Base-by-base conservation (phyloP, 2,888 invertebrate species). In the Oasisia sp. region DNA sequence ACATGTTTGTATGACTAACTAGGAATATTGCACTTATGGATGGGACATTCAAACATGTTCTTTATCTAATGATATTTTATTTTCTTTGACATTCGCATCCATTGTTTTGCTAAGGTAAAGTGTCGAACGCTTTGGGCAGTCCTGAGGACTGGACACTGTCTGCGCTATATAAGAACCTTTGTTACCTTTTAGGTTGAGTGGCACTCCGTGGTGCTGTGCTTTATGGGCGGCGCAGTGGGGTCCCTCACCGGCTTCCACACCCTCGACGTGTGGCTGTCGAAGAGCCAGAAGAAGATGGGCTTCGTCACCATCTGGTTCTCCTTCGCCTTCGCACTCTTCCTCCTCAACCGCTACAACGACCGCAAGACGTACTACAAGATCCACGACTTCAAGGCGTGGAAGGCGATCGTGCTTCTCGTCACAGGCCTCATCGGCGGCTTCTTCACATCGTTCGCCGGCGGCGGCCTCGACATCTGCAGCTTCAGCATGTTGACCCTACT, bases 301-400 rank as follows among this genome's bases (percentile, higher is more conserved):
- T 95, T 95, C 93, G 95, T 95, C 5, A 94, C 95, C 0, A 94
- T 95, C 32, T 95, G 95, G 95, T 93, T 94, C 4, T 93, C 95
- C 0, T 95, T 95, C 92, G 95, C 95, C 2, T 92, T 95, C 32
- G 95, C 95, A 11, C 93, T 95, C 32, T 95, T 94, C 92, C 92
- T 95, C 50, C 93, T 95, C 19, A 95, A 95, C 92, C 93, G 93
- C 32, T 91, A 90, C 90, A 32, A 14, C 8, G 44, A 90, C 38
- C 32, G 90, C 19, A 90, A 94, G 94, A 94, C 44, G 14, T 90
- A 38, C 32, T 38, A 45, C 38, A 90, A 45, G 44, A 90, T 90
- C 44, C 90, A 90, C 90, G 44, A 90, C n/a, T 74, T 74, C 74
- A 74, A 74, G 74, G 4, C n/a, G 74, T 95, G 95, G 95, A 95